Evolutionary conservation across 1,140 invertebrate genomes (phyloP).

Genomic region (Eupristina koningsbergeri): DNA sequence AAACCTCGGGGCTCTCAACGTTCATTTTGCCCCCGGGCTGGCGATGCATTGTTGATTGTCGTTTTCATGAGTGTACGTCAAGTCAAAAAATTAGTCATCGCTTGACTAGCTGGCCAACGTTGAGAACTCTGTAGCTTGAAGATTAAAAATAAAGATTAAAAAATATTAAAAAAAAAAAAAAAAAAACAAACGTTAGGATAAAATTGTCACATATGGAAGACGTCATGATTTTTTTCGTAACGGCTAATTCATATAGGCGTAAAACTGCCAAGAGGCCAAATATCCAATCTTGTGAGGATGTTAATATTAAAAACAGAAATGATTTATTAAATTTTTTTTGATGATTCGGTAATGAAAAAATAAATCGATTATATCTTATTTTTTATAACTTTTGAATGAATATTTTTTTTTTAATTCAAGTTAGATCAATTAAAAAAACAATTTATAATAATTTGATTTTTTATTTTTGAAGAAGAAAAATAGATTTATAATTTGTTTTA

Average conservation of each 20-base stretch:
- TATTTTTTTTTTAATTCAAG: no score
- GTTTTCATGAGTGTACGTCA: neutral
- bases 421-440: no score
- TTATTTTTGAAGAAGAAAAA: no score
- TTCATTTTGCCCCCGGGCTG: slow-evolving; percentile 62
- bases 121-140: slow-evolving; percentile 55
- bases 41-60: slow-evolving; percentile 58
- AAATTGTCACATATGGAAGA: slow-evolving; percentile 39
- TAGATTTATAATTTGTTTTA: no score
- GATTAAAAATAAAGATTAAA: neutral
- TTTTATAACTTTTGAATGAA: no score
- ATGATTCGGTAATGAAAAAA: no score
- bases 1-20: slow-evolving; percentile 44
- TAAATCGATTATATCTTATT: no score
- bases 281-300: slow-evolving; percentile 1
- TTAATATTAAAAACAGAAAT: neutral
- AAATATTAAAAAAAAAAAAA: neutral
- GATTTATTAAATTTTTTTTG: no score
- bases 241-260: neutral
- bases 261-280: neutral
- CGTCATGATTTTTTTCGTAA: slow-evolving; percentile 32
- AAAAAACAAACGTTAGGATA: neutral
- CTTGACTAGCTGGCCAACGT: slow-evolving; percentile 67
- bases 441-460: no score
- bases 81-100: slow-evolving; percentile 55